Conservation (phyloP, 1,140 invertebrate genomes). For the Epicauta chinensis region DNA sequence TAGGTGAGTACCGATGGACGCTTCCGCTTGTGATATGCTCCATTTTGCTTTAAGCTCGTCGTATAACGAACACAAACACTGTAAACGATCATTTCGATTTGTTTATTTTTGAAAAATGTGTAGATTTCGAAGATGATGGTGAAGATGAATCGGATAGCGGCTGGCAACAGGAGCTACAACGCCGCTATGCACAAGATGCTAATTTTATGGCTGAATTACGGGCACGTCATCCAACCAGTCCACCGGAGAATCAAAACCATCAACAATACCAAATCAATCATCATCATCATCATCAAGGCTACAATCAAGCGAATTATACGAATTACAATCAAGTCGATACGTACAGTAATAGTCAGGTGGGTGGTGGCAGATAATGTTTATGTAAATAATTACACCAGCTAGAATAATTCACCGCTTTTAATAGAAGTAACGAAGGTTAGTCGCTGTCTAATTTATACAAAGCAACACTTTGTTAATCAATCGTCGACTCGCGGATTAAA, state of each 20-base stretch:
- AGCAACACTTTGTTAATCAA: background rate
- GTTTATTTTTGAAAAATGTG: background rate
- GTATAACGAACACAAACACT: too few relatives aligned
- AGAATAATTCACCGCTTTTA: background rate
- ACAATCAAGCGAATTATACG: conserved; percentile 21
- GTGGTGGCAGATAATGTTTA: conserved; percentile 5
- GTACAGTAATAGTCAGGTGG: conserved; percentile 31
- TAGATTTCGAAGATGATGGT: conserved; percentile 46
- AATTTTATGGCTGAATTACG: conserved; percentile 58
- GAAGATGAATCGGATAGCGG: conserved; percentile 51
- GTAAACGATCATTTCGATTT: too few relatives aligned
- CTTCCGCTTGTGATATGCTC: background rate
- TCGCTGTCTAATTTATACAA: background rate
- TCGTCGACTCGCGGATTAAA: background rate
- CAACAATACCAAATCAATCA: conserved; percentile 6
- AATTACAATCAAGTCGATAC: conserved; percentile 17
- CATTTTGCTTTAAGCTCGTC: background rate
- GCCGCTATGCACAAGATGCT: conserved; percentile 56
- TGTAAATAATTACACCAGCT: background rate
- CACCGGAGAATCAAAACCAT: conserved; percentile 31
- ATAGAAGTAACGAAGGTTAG: background rate
- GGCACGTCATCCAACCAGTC: conserved; percentile 46
- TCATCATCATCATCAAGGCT: conserved; percentile 12
- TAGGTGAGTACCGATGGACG: conserved; percentile 32
- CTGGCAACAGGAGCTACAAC: conserved; percentile 61